phyloP scores from a whole-genome alignment of 2,888 invertebrate genomes.

The Eulithis testata region DNA sequence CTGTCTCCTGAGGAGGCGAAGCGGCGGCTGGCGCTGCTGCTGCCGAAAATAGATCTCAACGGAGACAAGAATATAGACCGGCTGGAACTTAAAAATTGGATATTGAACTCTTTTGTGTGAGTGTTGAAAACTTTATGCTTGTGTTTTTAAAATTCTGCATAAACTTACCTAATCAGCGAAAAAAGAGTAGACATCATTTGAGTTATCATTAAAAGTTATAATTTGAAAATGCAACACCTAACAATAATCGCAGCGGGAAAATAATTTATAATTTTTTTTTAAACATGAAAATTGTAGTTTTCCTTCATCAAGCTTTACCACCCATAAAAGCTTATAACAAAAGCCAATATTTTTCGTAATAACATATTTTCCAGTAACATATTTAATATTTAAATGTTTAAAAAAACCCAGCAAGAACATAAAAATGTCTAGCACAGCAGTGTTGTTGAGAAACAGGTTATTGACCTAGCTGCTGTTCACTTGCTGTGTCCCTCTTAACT shows the following conservation, averaged over 20 bases:
- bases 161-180: no score
- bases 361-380: no score
- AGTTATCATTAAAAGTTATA: no score
- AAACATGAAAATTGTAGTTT: background rate
- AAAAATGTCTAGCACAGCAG: background rate
- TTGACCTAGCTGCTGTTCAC: background rate
- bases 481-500: background rate
- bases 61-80: constrained; percentile 91
- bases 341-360: no score
- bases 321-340: no score
- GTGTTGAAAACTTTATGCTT: background rate
- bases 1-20: constrained; percentile 94
- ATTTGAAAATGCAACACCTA: no score
- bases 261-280: background rate
- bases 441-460: background rate
- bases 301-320: no score
- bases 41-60: constrained; percentile 95
- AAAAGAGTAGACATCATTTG: no score
- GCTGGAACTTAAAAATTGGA: constrained; percentile 95
- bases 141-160: background rate
- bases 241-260: no score
- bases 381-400: background rate
- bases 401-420: no score
- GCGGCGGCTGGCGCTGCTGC: constrained; percentile 88
- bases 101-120: constrained; percentile 94